A percentile compares a stretch with the other conserved stretches of the same genome.
phyloP scores from a whole-genome alignment of 2,113 vertebrate species.

The Boleophthalmus pectinirostris region DNA sequence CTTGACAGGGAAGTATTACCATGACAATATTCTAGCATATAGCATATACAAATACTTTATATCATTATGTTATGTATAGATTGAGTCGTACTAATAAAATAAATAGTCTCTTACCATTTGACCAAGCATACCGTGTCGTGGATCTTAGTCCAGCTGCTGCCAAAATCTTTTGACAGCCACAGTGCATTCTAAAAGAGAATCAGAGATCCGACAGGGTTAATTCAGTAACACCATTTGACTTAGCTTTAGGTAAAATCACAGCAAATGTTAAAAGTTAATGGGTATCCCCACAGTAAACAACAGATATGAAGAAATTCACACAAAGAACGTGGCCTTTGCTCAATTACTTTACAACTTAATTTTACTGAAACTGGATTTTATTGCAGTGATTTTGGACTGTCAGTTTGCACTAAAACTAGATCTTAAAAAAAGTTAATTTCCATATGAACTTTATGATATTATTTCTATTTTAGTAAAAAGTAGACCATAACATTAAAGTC shows the following conservation, averaged over 20 bases:
- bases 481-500: not conserved
- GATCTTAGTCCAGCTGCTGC: conserved; percentile 83
- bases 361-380: not conserved
- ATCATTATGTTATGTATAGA: not conserved
- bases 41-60: not conserved
- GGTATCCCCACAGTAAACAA: conserved; percentile 28
- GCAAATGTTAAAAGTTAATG: conserved; percentile 16
- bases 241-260: not conserved
- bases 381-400: not conserved
- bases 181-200: conserved; percentile 80
- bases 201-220: not conserved
- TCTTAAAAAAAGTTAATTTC: not conserved
- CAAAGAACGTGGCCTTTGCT: not conserved
- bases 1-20: not conserved
- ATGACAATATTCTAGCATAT: not conserved
- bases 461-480: not conserved
- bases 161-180: conserved; percentile 89
- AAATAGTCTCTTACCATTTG: conserved; percentile 84
- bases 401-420: not conserved
- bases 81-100: no score
- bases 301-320: conserved; percentile 1
- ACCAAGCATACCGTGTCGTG: conserved; percentile 85
- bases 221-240: not conserved
- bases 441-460: not conserved
- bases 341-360: conserved; percentile 11